phyloP scores from a whole-genome alignment of 2,113 vertebrate species.

The Calidris pygmaea region DNA sequence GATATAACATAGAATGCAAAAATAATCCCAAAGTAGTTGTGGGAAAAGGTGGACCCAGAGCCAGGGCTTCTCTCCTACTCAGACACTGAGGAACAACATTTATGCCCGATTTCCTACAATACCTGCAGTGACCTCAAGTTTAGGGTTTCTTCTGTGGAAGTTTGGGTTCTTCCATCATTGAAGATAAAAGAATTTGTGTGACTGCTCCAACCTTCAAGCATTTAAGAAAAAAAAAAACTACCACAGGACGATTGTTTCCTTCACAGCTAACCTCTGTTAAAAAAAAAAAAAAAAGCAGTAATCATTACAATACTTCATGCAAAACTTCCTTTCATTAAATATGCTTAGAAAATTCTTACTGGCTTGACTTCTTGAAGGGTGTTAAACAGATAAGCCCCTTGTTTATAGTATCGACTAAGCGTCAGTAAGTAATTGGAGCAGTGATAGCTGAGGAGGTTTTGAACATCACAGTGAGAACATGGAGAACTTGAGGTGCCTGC shows the following conservation, averaged over 20 bases:
- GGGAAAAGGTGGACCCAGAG: neutral
- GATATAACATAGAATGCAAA: neutral
- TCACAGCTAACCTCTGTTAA: neutral
- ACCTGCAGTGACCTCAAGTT: neutral
- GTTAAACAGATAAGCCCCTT: neutral
- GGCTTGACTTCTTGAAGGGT: neutral
- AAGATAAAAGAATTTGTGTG: neutral
- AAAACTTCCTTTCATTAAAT: neutral
- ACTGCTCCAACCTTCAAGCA: neutral
- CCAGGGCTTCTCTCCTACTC: neutral
- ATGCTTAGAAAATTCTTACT: neutral
- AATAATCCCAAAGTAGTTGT: neutral
- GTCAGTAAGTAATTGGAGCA: neutral
- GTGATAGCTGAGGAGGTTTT: neutral
- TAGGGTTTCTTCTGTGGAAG: neutral
- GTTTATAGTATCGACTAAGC: neutral
- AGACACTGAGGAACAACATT: neutral
- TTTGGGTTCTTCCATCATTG: neutral
- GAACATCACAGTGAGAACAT: neutral
- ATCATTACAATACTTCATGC: neutral
- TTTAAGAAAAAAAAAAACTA: neutral
- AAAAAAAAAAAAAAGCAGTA: neutral
- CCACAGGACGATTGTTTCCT: neutral
- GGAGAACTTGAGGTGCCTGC: neutral
- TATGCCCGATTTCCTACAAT: neutral